Percentiles rank a stretch among this genome's conserved stretches.
phyloP scores from a whole-genome alignment of 2,113 vertebrate genomes.

The Pycnonotus jocosus region DNA sequence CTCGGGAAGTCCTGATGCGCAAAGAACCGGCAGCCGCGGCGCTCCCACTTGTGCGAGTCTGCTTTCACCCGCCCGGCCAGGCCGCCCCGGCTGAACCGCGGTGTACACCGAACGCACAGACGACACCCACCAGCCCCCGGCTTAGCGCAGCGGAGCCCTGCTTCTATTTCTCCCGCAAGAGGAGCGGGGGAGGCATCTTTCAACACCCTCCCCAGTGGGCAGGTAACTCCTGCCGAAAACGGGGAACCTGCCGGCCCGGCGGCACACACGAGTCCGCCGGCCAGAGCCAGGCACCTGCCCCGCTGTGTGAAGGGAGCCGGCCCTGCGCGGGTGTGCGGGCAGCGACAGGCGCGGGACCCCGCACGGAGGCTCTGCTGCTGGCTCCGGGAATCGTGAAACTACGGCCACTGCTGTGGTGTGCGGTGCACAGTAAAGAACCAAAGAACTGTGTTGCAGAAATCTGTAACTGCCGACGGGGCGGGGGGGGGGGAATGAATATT shows the following conservation, averaged over 20 bases:
- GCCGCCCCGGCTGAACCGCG: neutral
- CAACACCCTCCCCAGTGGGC: neutral
- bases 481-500: fast-evolving
- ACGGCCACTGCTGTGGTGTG: neutral
- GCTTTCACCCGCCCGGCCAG: neutral
- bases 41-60: constrained; percentile 4
- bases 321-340: neutral
- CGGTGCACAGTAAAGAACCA: fast-evolving
- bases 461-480: neutral
- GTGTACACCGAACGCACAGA: neutral
- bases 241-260: neutral
- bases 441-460: neutral
- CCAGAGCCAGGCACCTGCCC: neutral
- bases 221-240: neutral
- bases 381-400: fast-evolving
- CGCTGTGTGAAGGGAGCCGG: neutral
- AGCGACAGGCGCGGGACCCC: fast-evolving
- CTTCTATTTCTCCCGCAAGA: neutral
- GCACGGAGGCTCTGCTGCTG: neutral
- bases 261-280: neutral
- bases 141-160: fast-evolving
- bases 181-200: neutral
- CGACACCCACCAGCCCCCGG: neutral
- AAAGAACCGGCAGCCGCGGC: neutral
- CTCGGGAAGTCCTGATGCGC: neutral